Conservation (phyloP, 2,797 vertebrate species). For the Diglossa cyanea region DNA sequence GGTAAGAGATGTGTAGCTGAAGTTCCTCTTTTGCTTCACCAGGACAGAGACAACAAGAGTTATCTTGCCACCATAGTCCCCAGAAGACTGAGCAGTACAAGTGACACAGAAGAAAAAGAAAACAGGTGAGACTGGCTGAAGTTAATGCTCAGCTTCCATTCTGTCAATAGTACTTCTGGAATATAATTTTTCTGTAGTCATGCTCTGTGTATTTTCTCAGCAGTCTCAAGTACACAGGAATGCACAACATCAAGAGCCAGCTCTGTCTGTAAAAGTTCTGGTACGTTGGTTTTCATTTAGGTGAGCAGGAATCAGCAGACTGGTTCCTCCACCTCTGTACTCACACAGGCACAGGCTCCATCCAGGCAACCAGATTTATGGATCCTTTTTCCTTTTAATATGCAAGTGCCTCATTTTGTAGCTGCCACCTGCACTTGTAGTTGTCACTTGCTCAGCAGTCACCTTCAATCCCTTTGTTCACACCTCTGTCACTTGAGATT, state of each 20-base stretch:
- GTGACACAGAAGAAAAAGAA: constrained; percentile 77
- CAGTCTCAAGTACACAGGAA: neutral
- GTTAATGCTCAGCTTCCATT: neutral
- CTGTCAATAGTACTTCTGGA: neutral
- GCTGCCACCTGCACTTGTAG: neutral
- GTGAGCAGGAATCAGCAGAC: neutral
- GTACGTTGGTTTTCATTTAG: neutral
- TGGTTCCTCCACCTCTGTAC: neutral
- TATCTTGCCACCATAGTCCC: constrained; percentile 69
- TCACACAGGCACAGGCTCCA: neutral
- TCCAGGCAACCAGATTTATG: neutral
- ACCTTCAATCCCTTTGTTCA: neutral
- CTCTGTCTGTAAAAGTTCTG: neutral
- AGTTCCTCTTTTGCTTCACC: constrained; percentile 32
- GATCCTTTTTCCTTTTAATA: neutral
- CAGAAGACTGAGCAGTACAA: constrained; percentile 66
- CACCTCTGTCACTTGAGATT: neutral
- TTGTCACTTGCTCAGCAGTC: neutral
- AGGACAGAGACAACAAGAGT: constrained; percentile 77
- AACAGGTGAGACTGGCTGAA: constrained; percentile 73
- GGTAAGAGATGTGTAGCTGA: neutral
- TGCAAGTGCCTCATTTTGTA: neutral
- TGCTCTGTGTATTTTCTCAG: neutral
- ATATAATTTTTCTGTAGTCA: neutral
- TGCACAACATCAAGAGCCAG: neutral